A percentile compares a stretch with the other conserved stretches of the same genome.
These are phyloP conservation scores for Dynastes tityus DNA, from an alignment of 2,888 invertebrate genomes.

Conservation along the genomic window DNA sequence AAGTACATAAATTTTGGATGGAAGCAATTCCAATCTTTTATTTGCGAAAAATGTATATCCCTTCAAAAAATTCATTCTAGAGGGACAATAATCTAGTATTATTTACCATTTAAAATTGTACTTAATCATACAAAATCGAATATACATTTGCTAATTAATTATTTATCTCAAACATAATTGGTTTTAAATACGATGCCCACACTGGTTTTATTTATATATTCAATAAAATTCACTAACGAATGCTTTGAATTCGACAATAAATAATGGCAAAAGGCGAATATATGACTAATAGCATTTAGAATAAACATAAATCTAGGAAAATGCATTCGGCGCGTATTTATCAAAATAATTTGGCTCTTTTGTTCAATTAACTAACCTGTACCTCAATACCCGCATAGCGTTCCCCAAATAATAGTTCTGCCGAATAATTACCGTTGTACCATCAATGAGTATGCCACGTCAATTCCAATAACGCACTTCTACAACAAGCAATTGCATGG, in stretches of 20 bases:
- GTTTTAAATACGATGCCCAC: too few species aligned
- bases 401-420: neutral
- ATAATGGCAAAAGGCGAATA: neutral
- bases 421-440: neutral
- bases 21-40: too few species aligned
- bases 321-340: constrained; percentile 5
- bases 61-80: too few species aligned
- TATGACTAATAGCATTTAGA: neutral
- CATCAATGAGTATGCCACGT: neutral
- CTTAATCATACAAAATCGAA: too few species aligned
- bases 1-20: neutral
- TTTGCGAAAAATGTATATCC: too few species aligned
- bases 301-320: neutral
- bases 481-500: neutral
- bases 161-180: too few species aligned
- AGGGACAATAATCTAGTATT: too few species aligned
- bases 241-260: neutral
- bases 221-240: too few species aligned
- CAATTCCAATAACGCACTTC: neutral
- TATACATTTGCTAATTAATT: too few species aligned
- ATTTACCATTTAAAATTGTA: too few species aligned
- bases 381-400: neutral
- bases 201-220: too few species aligned
- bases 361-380: constrained; percentile 9
- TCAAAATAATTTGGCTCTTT: constrained; percentile 17